phyloP scores from a whole-genome alignment of 92 coral and sea anemone species.

The Palythoa grandis region DNA sequence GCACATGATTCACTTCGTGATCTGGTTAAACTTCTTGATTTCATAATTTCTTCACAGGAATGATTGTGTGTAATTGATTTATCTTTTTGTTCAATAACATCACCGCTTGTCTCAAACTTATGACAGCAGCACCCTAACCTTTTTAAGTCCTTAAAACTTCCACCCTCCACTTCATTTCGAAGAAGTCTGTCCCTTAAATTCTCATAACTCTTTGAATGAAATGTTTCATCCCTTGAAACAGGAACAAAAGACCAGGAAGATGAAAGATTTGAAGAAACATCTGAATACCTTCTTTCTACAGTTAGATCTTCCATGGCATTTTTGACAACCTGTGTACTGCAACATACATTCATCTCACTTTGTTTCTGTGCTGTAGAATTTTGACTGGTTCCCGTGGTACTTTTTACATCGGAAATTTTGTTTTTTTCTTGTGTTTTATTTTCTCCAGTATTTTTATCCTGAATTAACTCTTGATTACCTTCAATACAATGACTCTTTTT shows the following conservation, averaged over 20 bases:
- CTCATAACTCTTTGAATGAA: conserved; percentile 70
- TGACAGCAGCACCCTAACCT: conserved; percentile 68
- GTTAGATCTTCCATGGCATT: neutral
- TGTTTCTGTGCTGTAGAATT: neutral
- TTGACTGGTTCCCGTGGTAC: neutral
- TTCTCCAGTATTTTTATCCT: neutral
- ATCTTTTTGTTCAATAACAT: conserved; percentile 25
- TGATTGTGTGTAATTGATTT: neutral
- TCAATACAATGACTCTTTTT: neutral
- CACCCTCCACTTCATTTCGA: conserved; percentile 36
- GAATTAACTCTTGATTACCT: neutral
- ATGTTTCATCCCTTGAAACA: conserved; percentile 59
- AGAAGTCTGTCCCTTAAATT: conserved; percentile 59
- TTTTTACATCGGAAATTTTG: neutral
- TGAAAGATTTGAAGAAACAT: conserved; percentile 55
- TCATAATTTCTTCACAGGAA: neutral
- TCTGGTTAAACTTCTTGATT: neutral
- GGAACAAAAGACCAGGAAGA: conserved; percentile 83
- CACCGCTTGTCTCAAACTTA: conserved; percentile 66
- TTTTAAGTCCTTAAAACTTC: conserved; percentile 50
- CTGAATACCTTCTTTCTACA: conserved; percentile 40
- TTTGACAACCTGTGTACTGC: neutral
- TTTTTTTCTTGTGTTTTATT: neutral
- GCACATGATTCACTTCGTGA: conserved; percentile 25
- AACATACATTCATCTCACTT: neutral